These are phyloP conservation scores for Clarias gariepinus DNA, from an alignment of 2,113 vertebrate genomes.

Conservation along the genomic window DNA sequence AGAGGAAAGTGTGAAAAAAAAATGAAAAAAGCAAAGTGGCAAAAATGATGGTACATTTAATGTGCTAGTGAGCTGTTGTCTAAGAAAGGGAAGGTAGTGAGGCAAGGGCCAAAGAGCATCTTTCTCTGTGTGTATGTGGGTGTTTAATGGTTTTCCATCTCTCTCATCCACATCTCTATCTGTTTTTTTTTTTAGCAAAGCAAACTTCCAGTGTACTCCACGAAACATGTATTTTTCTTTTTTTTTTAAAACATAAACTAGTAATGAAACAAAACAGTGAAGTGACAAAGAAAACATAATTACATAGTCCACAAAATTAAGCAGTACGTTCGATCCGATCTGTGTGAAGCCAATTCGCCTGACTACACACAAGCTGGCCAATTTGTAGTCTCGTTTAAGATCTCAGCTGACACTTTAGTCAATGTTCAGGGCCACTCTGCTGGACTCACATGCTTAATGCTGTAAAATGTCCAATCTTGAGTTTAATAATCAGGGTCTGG, in stretches of 20 bases:
- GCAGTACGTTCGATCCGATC: not conserved
- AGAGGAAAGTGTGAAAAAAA: slow-evolving; percentile 44
- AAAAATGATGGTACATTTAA: slow-evolving; percentile 58
- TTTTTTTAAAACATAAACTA: not conserved
- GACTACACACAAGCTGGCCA: not conserved
- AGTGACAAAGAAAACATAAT: not conserved
- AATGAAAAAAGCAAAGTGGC: slow-evolving; percentile 48
- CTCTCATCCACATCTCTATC: not conserved
- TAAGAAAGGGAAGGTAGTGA: slow-evolving; percentile 45
- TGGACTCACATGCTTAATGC: slow-evolving; percentile 54
- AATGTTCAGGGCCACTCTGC: slow-evolving; percentile 56
- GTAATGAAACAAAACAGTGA: not conserved
- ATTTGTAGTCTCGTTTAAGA: not conserved
- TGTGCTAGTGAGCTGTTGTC: slow-evolving; percentile 44
- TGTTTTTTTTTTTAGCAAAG: not conserved
- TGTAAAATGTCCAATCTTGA: slow-evolving; percentile 56
- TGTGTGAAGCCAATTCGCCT: slow-evolving; percentile 1
- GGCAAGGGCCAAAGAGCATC: slow-evolving; percentile 13
- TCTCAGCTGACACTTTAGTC: slow-evolving; percentile 32
- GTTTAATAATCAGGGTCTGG: slow-evolving; percentile 63
- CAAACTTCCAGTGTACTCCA: not conserved
- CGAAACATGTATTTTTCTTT: not conserved
- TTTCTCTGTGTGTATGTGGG: slow-evolving; percentile 41
- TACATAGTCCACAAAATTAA: not conserved
- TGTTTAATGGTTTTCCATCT: slow-evolving; percentile 43